phyloP scores from a whole-genome alignment of 1,140 invertebrate genomes.

The Drosophila mayri region DNA sequence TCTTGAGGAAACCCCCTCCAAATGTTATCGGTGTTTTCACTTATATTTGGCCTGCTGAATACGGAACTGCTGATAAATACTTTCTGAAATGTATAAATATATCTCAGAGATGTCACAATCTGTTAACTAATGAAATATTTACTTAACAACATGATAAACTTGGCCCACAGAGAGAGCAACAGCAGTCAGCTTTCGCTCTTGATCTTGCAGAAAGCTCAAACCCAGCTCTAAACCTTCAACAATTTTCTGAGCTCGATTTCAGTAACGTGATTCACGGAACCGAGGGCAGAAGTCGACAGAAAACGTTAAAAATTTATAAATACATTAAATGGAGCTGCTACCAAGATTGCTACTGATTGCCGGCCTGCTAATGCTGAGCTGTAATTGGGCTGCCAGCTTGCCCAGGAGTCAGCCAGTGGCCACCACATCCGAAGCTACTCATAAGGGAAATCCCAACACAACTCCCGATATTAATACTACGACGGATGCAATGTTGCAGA shows the following conservation, averaged over 20 bases:
- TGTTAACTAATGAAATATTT: constrained; percentile 3
- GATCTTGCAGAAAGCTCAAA: constrained; percentile 16
- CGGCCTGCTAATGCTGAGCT: constrained; percentile 27
- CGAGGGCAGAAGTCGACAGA: constrained; percentile 2
- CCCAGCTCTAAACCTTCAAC: neutral
- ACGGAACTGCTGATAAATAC: neutral
- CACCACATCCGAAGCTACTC: neutral
- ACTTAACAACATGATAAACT: neutral
- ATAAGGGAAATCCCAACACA: neutral
- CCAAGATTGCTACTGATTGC: constrained; percentile 20
- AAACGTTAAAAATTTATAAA: neutral
- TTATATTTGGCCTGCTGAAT: neutral
- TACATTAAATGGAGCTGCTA: constrained; percentile 2
- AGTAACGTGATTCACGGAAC: constrained; percentile 10
- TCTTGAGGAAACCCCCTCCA: neutral
- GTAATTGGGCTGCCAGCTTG: constrained; percentile 11
- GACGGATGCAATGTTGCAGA: neutral
- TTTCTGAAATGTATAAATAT: neutral
- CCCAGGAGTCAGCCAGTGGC: neutral
- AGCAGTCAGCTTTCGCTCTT: constrained; percentile 4
- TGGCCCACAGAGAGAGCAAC: neutral
- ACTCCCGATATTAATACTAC: neutral
- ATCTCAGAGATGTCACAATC: neutral
- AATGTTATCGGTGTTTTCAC: neutral
- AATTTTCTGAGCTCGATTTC: constrained; percentile 12